Evolutionary conservation across 1,140 invertebrate species (phyloP).

Genomic region (Leptoteleia sp.): DNA sequence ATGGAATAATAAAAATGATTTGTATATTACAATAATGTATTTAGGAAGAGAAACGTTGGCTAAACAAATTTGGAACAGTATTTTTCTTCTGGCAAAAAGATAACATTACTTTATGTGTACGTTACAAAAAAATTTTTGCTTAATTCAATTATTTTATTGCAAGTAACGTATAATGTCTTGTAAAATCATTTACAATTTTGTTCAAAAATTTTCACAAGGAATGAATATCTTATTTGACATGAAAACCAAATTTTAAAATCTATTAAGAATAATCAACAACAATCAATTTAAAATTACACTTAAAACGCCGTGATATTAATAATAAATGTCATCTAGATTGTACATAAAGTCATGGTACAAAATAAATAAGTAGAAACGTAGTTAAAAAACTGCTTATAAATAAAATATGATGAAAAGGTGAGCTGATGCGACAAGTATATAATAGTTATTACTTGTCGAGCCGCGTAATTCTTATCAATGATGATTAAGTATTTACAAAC

Average conservation of each 20-base stretch:
- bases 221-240: too few species aligned
- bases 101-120: too few species aligned
- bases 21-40: too few species aligned
- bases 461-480: conserved; percentile 1
- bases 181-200: neutral
- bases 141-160: conserved; percentile 6
- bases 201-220: too few species aligned
- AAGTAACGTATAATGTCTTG: neutral
- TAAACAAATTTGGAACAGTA: too few species aligned
- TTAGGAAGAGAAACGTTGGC: too few species aligned
- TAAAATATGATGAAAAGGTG: conserved; percentile 12
- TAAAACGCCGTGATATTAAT: too few species aligned
- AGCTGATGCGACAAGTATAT: neutral
- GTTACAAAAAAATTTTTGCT: too few species aligned
- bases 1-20: too few species aligned
- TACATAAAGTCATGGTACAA: conserved; percentile 16
- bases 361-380: conserved; percentile 45
- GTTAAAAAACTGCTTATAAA: conserved; percentile 16
- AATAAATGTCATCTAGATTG: conserved; percentile 9
- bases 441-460: conserved; percentile 6
- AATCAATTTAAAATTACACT: too few species aligned
- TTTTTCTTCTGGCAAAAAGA: too few species aligned
- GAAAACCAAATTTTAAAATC: too few species aligned
- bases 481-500: conserved; percentile 59
- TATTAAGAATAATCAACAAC: neutral